Evolutionary conservation across 2,113 vertebrate genomes (phyloP).

Genomic region (Noturus placidus): DNA sequence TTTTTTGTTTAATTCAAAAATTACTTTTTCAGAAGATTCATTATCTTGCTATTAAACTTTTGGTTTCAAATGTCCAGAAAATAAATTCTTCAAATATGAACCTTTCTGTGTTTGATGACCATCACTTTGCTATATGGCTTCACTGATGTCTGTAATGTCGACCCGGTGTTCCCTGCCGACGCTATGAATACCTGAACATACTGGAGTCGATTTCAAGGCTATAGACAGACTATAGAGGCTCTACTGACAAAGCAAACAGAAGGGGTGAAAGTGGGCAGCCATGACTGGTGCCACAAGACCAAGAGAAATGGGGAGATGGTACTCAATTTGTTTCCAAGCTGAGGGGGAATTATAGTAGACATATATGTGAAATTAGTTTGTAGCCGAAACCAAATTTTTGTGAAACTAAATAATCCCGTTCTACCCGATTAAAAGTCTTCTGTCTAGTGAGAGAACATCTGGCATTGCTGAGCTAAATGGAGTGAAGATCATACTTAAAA

Average conservation of each 20-base stretch:
- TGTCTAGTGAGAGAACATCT: neutral
- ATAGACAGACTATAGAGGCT: neutral
- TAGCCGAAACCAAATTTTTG: neutral
- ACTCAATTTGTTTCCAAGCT: neutral
- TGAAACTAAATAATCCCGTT: neutral
- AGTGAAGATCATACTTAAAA: neutral
- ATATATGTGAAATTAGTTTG: neutral
- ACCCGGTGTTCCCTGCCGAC: too few relatives aligned
- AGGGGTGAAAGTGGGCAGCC: neutral
- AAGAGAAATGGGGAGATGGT: neutral
- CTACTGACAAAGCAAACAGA: neutral
- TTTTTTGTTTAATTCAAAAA: constrained; percentile 41
- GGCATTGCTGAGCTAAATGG: neutral
- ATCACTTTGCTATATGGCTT: neutral
- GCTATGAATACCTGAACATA: neutral
- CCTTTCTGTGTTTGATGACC: neutral
- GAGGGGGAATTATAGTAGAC: neutral
- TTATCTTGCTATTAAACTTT: constrained; percentile 8
- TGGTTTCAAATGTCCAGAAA: constrained; percentile 8
- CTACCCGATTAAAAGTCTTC: neutral
- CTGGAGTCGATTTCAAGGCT: neutral
- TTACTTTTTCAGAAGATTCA: constrained; percentile 47
- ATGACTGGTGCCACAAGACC: neutral
- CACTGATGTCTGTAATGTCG: too few relatives aligned
- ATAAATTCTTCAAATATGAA: constrained; percentile 47